A percentile compares a stretch with the other conserved stretches of the same genome.
Evolutionary conservation across 2,797 vertebrate species (phyloP).

Genomic region (Acomys russatus): DNA sequence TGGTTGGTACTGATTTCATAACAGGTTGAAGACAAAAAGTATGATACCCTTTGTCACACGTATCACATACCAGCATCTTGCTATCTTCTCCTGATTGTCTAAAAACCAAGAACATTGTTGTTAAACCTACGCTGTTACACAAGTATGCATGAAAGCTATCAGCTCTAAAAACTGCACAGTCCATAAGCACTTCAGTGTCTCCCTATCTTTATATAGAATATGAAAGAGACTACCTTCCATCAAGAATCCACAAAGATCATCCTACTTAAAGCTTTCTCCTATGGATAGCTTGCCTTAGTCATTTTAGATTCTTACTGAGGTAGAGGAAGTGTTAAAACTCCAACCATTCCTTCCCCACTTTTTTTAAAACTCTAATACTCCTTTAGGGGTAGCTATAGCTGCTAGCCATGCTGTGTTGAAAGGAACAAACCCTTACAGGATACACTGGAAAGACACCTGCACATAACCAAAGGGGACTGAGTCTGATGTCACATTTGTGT

Average conservation of each 20-base stretch:
- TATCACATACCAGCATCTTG: slow-evolving; percentile 99
- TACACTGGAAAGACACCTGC: neutral
- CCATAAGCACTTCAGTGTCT: slow-evolving; percentile 15
- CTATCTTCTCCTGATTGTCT: slow-evolving; percentile 99
- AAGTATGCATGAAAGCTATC: slow-evolving; percentile 54
- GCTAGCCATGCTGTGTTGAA: neutral
- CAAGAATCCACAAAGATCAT: neutral
- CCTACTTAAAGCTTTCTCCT: neutral
- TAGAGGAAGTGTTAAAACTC: neutral
- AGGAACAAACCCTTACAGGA: neutral
- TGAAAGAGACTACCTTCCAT: neutral
- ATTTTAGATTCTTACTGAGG: neutral
- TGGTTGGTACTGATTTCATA: slow-evolving; percentile 98
- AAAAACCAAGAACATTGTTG: slow-evolving; percentile 78
- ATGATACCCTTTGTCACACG: slow-evolving; percentile 99
- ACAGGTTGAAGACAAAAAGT: slow-evolving; percentile 99
- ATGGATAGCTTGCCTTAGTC: neutral
- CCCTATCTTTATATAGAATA: neutral
- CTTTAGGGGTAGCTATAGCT: neutral
- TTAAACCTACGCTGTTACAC: slow-evolving; percentile 48
- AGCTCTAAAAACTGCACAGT: slow-evolving; percentile 35
- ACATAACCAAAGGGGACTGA: neutral
- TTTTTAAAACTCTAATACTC: neutral
- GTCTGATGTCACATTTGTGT: neutral
- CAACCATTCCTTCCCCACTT: too few relatives aligned